Percentiles rank a stretch among this genome's conserved stretches.
phyloP scores from a whole-genome alignment of 2,113 vertebrate species.

The Machaerirhynchus nigripectus region DNA sequence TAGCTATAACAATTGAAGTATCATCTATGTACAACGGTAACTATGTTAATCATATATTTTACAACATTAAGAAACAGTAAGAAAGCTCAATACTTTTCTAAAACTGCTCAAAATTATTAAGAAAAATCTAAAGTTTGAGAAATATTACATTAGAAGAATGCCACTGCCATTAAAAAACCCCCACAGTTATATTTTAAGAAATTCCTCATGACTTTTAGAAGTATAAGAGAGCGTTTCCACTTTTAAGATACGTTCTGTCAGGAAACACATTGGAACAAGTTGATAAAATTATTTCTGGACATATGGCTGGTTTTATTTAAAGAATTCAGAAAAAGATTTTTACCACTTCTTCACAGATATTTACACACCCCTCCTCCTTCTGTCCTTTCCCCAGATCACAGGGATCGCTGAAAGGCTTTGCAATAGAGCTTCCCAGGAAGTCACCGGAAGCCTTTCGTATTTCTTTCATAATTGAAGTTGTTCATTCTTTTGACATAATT shows the following conservation, averaged over 20 bases:
- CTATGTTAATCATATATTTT: background rate
- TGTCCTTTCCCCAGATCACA: background rate
- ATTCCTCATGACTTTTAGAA: background rate
- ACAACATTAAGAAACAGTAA: background rate
- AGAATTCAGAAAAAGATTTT: background rate
- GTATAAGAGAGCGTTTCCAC: accelerated
- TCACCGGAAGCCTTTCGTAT: background rate
- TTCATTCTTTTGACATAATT: background rate
- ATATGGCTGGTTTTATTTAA: background rate
- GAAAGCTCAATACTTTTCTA: background rate
- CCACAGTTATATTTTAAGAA: background rate
- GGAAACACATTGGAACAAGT: background rate
- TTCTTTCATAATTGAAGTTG: background rate
- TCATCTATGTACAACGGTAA: background rate
- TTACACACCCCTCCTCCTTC: background rate
- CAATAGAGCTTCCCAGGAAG: background rate
- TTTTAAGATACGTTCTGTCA: background rate
- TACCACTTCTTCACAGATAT: background rate
- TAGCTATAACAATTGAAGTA: background rate
- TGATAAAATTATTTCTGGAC: background rate
- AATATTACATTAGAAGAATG: background rate
- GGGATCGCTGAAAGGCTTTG: background rate
- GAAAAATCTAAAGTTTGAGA: background rate
- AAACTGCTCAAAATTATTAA: background rate
- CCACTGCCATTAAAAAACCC: background rate